Evolutionary conservation across 2,113 vertebrate species (phyloP).

Genomic region (Setophaga coronata): DNA sequence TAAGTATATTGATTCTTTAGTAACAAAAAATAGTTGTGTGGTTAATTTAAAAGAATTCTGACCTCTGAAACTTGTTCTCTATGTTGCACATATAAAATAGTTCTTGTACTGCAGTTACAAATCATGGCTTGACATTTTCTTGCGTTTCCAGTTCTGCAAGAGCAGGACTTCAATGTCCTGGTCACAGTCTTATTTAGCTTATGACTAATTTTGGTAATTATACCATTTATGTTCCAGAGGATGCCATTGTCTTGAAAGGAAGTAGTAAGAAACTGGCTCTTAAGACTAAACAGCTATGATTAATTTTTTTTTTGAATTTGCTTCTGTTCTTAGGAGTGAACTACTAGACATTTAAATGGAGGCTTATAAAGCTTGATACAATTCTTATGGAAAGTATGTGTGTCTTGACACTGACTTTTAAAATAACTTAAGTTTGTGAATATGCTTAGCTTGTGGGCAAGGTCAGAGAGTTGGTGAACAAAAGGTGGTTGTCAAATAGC

Average conservation of each 20-base stretch:
- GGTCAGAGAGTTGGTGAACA: background rate
- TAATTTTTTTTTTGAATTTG: background rate
- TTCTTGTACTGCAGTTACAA: background rate
- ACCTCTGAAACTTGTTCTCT: background rate
- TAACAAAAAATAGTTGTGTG: background rate
- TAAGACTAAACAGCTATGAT: background rate
- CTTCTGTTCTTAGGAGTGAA: background rate
- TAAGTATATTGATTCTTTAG: background rate
- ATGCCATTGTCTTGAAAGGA: background rate
- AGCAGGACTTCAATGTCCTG: background rate
- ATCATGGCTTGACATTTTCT: background rate
- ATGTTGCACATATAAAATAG: background rate
- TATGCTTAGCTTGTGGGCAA: background rate
- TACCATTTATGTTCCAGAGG: background rate
- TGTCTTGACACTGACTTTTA: background rate
- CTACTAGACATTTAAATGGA: background rate
- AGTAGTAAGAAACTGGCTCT: background rate
- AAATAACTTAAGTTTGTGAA: background rate
- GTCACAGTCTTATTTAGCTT: background rate
- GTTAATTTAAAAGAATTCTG: background rate
- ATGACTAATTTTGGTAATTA: conserved; percentile 1
- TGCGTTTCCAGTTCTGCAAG: conserved; percentile 20
- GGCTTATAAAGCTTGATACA: background rate
- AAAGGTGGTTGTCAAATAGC: background rate
- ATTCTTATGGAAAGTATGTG: background rate